Percentiles rank a stretch among this genome's conserved stretches.
These are phyloP conservation scores for Peromyscus californicus DNA, from an alignment of 2,113 vertebrate genomes.

Conservation along the genomic window DNA sequence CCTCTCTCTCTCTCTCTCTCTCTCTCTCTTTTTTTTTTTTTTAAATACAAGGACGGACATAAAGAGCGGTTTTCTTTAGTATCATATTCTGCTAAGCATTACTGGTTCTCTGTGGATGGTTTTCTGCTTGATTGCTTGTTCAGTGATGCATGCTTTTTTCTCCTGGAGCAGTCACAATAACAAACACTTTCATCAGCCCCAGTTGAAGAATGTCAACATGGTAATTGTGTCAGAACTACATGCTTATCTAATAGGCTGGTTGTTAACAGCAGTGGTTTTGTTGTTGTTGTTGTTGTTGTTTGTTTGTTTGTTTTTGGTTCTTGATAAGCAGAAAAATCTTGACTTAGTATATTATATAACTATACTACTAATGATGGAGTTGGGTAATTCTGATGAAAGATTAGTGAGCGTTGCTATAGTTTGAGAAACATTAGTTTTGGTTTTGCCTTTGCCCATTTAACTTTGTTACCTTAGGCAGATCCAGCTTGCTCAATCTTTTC, in stretches of 20 bases:
- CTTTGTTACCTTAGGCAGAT: conserved; percentile 54
- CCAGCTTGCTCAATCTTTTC: conserved; percentile 20
- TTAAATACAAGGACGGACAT: background rate
- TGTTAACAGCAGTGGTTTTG: conserved; percentile 32
- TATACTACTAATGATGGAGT: conserved; percentile 48
- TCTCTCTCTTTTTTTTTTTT: background rate
- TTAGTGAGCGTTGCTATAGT: conserved; percentile 38
- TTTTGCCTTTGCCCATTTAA: conserved; percentile 14
- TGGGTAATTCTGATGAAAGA: conserved; percentile 55
- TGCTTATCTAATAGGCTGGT: conserved; percentile 60
- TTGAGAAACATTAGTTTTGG: background rate
- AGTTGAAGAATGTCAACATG: conserved; percentile 62
- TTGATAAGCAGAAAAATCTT: conserved; percentile 62
- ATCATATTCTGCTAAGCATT: conserved; percentile 2
- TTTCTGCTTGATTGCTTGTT: conserved; percentile 68
- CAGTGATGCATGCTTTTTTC: conserved; percentile 70
- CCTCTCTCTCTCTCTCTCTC: too few relatives aligned
- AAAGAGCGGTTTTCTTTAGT: conserved; percentile 15
- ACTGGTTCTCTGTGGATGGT: conserved; percentile 37
- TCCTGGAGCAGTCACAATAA: conserved; percentile 68
- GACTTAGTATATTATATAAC: conserved; percentile 65
- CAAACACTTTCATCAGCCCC: conserved; percentile 56
- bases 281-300: background rate
- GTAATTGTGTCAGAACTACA: conserved; percentile 70
- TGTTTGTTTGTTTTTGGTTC: conserved; percentile 27